phyloP scores from a whole-genome alignment of 2,797 vertebrate species.

The Gallinago solitaria region DNA sequence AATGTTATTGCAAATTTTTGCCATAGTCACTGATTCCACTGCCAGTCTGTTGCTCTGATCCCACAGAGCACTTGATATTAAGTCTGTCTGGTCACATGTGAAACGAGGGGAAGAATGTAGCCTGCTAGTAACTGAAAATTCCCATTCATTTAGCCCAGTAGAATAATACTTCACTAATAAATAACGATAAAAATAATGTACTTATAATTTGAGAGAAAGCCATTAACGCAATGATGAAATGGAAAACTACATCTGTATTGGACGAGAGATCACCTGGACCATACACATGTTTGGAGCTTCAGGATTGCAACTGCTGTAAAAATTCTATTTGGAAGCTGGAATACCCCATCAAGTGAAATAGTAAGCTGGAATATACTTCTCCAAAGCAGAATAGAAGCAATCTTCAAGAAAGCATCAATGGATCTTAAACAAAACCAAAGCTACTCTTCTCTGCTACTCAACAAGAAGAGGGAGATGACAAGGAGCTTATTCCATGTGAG shows the following conservation, averaged over 20 bases:
- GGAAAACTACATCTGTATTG: neutral
- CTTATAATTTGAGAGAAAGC: neutral
- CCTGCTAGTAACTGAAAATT: neutral
- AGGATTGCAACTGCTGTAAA: neutral
- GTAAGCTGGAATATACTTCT: neutral
- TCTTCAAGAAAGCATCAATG: neutral
- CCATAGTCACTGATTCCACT: neutral
- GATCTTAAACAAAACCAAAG: neutral
- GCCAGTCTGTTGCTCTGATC: neutral
- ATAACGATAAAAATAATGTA: neutral
- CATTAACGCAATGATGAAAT: neutral
- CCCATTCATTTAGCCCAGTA: neutral
- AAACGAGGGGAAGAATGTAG: neutral
- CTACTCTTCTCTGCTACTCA: neutral
- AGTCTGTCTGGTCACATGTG: neutral
- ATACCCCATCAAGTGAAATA: neutral
- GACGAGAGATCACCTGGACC: neutral
- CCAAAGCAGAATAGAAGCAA: neutral
- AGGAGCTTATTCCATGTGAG: neutral
- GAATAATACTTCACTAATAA: neutral
- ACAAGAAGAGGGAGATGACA: neutral
- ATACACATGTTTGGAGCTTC: accelerated
- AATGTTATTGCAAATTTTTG: neutral
- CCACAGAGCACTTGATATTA: neutral
- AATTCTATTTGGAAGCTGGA: neutral